These are phyloP conservation scores for Bryconaethiops microstoma DNA, from an alignment of 2,797 vertebrate genomes.

Conservation along the genomic window DNA sequence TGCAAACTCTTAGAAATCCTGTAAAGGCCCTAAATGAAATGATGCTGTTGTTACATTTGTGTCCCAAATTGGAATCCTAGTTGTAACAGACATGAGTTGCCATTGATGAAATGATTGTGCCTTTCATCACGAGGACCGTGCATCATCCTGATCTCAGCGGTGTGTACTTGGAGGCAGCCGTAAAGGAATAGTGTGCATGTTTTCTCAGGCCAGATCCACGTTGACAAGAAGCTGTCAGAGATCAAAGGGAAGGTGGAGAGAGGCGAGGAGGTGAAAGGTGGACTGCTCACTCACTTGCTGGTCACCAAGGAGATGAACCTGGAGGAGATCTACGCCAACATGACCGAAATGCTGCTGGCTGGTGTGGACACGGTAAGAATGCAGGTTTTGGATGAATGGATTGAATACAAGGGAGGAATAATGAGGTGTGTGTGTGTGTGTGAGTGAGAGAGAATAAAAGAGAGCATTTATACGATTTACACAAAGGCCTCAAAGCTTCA, in stretches of 20 bases:
- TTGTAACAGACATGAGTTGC: too few species aligned
- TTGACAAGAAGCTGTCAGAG: slow-evolving; percentile 82
- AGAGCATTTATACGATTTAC: not conserved
- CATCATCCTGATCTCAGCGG: not conserved
- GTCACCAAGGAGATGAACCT: slow-evolving; percentile 84
- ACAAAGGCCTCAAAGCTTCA: not conserved
- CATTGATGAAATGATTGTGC: too few species aligned
- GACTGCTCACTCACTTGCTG: slow-evolving; percentile 87
- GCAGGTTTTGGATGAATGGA: not conserved
- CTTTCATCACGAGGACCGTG: not conserved
- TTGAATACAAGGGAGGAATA: not conserved
- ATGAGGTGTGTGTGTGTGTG: not conserved
- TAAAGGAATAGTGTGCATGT: slow-evolving; percentile 30
- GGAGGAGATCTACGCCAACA: slow-evolving; percentile 92
- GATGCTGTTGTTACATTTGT: too few species aligned
- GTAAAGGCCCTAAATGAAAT: too few species aligned
- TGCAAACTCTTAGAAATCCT: too few species aligned
- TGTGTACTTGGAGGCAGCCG: not conserved
- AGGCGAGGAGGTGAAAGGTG: slow-evolving; percentile 82
- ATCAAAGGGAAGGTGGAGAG: slow-evolving; percentile 79
- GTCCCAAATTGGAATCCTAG: too few species aligned
- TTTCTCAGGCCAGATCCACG: slow-evolving; percentile 85
- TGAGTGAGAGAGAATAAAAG: slow-evolving; percentile 19
- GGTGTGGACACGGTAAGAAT: slow-evolving; percentile 87
- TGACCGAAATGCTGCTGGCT: slow-evolving; percentile 93